These are phyloP conservation scores for Drosophila nr. medialis DNA, from an alignment of 2,888 invertebrate species.

Conservation along the genomic window DNA sequence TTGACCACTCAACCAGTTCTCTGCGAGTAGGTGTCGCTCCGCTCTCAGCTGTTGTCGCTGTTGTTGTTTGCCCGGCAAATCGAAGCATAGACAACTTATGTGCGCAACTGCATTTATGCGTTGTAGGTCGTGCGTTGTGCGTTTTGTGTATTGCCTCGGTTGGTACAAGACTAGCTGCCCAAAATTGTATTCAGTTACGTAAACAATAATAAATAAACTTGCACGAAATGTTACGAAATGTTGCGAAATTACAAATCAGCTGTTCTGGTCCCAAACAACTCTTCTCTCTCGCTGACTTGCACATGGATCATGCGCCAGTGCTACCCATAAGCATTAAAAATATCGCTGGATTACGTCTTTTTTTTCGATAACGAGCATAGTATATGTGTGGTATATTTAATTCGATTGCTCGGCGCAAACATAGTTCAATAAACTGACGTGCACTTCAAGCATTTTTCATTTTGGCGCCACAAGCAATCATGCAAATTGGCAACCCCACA, in stretches of 20 bases:
- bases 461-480: not conserved
- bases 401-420: not conserved
- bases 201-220: slow-evolving; percentile 51
- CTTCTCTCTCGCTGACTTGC: not conserved
- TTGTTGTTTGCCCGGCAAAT: slow-evolving; percentile 29
- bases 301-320: not conserved
- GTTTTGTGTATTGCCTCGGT: not conserved
- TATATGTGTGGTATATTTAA: not conserved
- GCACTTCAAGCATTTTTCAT: not conserved
- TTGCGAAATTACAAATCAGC: slow-evolving; percentile 52
- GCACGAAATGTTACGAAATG: slow-evolving; percentile 26
- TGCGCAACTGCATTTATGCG: slow-evolving; percentile 8
- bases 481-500: slow-evolving; percentile 3
- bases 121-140: slow-evolving; percentile 7
- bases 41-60: slow-evolving; percentile 11
- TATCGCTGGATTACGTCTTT: not conserved
- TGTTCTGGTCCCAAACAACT: slow-evolving; percentile 19
- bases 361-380: not conserved
- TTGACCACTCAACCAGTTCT: slow-evolving; percentile 33
- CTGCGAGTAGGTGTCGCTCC: slow-evolving; percentile 27
- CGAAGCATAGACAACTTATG: slow-evolving; percentile 5
- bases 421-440: not conserved
- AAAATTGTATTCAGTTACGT: slow-evolving; percentile 44
- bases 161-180: not conserved
- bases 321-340: slow-evolving; percentile 7